These are phyloP conservation scores for Puffinus mauretanicus DNA, from an alignment of 2,113 vertebrate genomes.

Conservation along the genomic window DNA sequence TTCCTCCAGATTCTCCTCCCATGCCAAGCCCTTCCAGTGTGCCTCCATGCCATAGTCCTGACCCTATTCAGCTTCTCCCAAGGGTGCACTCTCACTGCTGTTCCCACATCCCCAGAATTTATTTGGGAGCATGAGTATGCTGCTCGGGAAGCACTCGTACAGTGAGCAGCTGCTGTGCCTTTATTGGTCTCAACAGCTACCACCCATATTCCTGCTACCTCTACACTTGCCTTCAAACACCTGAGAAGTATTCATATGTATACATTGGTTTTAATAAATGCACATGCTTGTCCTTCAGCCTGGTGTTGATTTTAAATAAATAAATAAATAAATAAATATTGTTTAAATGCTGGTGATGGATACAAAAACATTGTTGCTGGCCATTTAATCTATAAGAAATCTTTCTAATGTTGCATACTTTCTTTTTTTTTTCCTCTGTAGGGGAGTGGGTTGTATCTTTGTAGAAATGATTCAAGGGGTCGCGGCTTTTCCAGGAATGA, in stretches of 20 bases:
- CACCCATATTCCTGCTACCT: background rate
- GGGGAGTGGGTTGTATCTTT: conserved; percentile 98
- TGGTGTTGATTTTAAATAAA: background rate
- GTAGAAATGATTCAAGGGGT: conserved; percentile 98
- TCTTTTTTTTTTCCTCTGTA: conserved; percentile 57
- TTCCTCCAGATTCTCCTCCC: background rate
- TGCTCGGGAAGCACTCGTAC: background rate
- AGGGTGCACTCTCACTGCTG: background rate
- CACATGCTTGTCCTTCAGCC: background rate
- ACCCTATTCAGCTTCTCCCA: background rate
- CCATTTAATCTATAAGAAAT: background rate
- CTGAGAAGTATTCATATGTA: background rate
- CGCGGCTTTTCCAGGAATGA: conserved; percentile 97
- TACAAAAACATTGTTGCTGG: background rate
- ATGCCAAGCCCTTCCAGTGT: background rate
- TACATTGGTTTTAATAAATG: background rate
- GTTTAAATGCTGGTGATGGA: background rate
- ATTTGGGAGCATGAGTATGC: background rate
- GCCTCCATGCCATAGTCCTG: accelerated
- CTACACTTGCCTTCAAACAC: background rate
- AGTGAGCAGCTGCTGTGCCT: background rate
- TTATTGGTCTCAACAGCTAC: background rate
- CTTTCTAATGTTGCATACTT: background rate
- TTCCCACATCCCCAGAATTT: background rate
- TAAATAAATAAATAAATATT: background rate